Conservation (phyloP, 2,888 invertebrate species). For the Chromoteleia sp. region DNA sequence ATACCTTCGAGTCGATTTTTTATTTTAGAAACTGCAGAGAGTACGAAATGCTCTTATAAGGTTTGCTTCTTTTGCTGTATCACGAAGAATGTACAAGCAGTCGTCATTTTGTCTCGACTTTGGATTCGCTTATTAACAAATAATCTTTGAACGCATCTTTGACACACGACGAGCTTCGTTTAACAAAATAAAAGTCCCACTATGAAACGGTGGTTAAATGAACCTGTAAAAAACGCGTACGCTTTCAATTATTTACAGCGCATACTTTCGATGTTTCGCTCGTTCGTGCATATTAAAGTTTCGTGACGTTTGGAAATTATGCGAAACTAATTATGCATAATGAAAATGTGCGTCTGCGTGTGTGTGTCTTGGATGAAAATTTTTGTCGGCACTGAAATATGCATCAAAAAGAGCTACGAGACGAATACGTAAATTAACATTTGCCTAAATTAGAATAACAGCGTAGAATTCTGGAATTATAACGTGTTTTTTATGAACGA, state of each 20-base stretch:
- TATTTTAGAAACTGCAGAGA: slow-evolving; percentile 15
- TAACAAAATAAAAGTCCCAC: slow-evolving; percentile 20
- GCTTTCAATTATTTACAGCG: slow-evolving; percentile 41
- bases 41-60: slow-evolving; percentile 37
- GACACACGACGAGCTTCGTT: slow-evolving; percentile 17
- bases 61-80: slow-evolving; percentile 16
- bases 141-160: slow-evolving; percentile 22
- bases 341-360: slow-evolving; percentile 33
- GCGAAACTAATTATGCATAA: slow-evolving; percentile 46
- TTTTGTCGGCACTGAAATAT: slow-evolving; percentile 29
- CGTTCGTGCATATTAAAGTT: slow-evolving; percentile 37
- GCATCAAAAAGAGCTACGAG: slow-evolving; percentile 43
- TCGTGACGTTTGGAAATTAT: slow-evolving; percentile 50
- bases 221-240: slow-evolving; percentile 39
- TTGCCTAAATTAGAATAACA: slow-evolving; percentile 47
- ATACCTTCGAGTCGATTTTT: slow-evolving; percentile 14
- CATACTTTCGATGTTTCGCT: slow-evolving; percentile 21
- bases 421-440: slow-evolving; percentile 42
- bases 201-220: slow-evolving; percentile 34
- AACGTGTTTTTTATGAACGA: slow-evolving; percentile 16
- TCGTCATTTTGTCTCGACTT: not conserved
- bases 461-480: slow-evolving; percentile 26
- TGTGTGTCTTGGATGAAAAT: slow-evolving; percentile 24
- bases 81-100: slow-evolving; percentile 14
- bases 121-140: slow-evolving; percentile 35